Evolutionary conservation across 2,888 invertebrate genomes (phyloP).

Genomic region (Ariolimax columbianus): DNA sequence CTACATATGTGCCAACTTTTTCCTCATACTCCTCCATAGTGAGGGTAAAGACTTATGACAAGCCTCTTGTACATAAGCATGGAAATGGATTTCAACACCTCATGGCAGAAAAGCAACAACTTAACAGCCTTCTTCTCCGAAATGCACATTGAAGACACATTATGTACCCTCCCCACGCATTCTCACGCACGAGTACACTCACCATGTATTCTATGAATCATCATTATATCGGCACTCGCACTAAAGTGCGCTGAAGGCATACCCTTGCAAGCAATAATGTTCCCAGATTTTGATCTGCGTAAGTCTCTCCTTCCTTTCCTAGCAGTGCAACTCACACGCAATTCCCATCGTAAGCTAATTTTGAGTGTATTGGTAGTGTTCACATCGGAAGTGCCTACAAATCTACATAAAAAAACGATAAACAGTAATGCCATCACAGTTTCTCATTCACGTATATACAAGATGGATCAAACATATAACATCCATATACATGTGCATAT

Average conservation of each 20-base stretch:
- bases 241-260: background rate
- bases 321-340: background rate
- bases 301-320: background rate
- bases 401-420: too few relatives aligned
- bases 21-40: too few relatives aligned
- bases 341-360: too few relatives aligned
- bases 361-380: background rate
- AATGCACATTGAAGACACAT: background rate
- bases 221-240: background rate
- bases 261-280: background rate
- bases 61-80: too few relatives aligned
- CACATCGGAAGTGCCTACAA: background rate
- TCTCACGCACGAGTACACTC: background rate
- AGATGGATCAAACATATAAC: too few relatives aligned
- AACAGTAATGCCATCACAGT: too few relatives aligned
- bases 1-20: too few relatives aligned
- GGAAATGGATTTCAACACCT: too few relatives aligned
- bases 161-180: background rate
- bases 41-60: too few relatives aligned
- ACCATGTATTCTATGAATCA: background rate
- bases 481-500: too few relatives aligned
- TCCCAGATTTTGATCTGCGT: background rate
- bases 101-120: too few relatives aligned
- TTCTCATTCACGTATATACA: too few relatives aligned
- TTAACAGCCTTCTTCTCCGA: background rate